Conservation (phyloP, 1,140 invertebrate genomes). For the Eriosoma lanigerum region DNA sequence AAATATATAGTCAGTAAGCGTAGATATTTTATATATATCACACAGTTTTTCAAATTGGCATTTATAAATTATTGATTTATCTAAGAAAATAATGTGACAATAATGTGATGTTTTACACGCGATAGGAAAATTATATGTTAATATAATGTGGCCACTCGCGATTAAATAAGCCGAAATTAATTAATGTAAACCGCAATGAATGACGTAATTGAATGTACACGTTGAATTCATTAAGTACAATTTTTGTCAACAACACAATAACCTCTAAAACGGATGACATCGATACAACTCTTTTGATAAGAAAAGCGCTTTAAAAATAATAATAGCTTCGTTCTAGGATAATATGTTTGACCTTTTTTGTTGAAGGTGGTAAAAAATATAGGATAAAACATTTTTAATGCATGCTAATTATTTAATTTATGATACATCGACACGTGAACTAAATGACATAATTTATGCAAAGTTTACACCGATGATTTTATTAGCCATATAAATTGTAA, state of each 20-base stretch:
- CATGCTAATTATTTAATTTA: background rate
- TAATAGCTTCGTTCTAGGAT: background rate
- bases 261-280: background rate
- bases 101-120: too few species aligned
- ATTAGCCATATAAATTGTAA: background rate
- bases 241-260: conserved; percentile 22
- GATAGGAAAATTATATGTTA: too few species aligned
- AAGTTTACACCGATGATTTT: background rate
- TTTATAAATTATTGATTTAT: too few species aligned
- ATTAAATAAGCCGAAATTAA: background rate
- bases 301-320: background rate
- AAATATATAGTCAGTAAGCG: too few species aligned
- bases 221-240: background rate
- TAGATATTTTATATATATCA: too few species aligned
- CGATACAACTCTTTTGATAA: background rate
- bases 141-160: background rate
- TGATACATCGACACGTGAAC: background rate
- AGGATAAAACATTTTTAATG: background rate
- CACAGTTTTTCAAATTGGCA: too few species aligned
- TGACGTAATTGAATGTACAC: background rate
- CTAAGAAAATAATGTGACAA: too few species aligned
- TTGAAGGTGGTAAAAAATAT: background rate
- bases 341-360: background rate
- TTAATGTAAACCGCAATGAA: background rate
- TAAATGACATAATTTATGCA: background rate